Percentiles rank a stretch among this genome's conserved stretches.
phyloP scores from a whole-genome alignment of 2,797 vertebrate species.

The Coilia nasus region DNA sequence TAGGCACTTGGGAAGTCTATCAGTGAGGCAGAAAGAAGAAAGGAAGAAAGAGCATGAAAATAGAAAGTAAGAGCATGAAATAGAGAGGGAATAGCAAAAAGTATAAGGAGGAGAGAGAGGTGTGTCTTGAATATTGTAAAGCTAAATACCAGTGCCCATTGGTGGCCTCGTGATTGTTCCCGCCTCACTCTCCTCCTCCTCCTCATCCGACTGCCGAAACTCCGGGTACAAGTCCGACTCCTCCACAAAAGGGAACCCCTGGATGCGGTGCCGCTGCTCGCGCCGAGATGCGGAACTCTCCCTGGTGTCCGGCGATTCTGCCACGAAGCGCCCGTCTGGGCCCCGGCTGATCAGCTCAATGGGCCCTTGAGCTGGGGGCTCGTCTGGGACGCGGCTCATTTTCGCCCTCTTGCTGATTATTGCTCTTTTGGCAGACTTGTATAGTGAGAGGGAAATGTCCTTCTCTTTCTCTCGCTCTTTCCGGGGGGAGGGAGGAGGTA shows the following conservation, averaged over 20 bases:
- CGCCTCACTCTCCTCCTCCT: constrained; percentile 83
- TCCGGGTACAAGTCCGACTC: constrained; percentile 98
- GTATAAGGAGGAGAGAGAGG: neutral
- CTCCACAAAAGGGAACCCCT: constrained; percentile 97
- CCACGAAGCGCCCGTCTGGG: constrained; percentile 92
- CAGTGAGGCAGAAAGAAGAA: no score
- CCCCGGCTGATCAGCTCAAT: constrained; percentile 92
- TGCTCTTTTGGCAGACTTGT: constrained; percentile 98
- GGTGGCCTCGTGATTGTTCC: no score
- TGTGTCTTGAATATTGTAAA: no score
- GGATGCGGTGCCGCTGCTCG: constrained; percentile 87
- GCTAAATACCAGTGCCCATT: no score
- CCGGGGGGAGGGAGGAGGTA: constrained; percentile 77
- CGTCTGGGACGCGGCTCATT: constrained; percentile 77
- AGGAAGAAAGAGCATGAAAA: no score
- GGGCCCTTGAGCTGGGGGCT: constrained; percentile 44
- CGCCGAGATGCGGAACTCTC: neutral
- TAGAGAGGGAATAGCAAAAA: neutral
- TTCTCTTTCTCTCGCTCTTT: constrained; percentile 73
- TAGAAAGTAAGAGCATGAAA: neutral
- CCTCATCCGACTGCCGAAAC: constrained; percentile 97
- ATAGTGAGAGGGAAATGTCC: constrained; percentile 85
- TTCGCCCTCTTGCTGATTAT: constrained; percentile 98
- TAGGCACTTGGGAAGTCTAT: no score
- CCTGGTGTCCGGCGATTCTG: constrained; percentile 66